Percentiles rank a stretch among this genome's conserved stretches.
Evolutionary conservation across 1,140 invertebrate species (phyloP).

Genomic region (Eriocheir sinensis): DNA sequence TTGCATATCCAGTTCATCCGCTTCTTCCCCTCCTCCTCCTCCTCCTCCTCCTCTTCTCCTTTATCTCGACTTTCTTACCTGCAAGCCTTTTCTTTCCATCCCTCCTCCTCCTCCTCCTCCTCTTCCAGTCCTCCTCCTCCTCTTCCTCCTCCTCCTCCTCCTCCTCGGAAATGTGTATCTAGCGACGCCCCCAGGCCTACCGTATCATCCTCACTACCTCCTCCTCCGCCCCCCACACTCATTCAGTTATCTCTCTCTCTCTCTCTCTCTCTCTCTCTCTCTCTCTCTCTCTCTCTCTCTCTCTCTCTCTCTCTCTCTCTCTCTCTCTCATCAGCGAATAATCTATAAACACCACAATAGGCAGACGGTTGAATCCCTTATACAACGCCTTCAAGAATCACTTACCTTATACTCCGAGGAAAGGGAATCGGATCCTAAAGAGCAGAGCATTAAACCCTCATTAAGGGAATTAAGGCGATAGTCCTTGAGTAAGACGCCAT

Average conservation of each 20-base stretch:
- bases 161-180: too few species aligned
- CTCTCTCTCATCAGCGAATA: not conserved
- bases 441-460: not conserved
- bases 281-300: not conserved
- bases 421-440: not conserved
- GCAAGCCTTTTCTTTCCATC: not conserved
- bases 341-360: not conserved
- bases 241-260: not conserved
- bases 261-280: not conserved
- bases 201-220: too few species aligned
- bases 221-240: not conserved
- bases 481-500: not conserved
- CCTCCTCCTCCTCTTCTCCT: not conserved
- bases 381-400: not conserved
- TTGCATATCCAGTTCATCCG: not conserved
- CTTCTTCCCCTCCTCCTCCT: not conserved
- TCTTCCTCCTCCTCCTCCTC: not conserved
- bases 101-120: not conserved
- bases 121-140: slow-evolving; percentile 25
- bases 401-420: too few species aligned
- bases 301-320: slow-evolving; percentile 4
- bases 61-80: not conserved
- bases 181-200: too few species aligned
- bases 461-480: not conserved
- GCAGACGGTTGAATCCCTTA: not conserved